These are phyloP conservation scores for Melitaea cinxia DNA, from an alignment of 1,140 invertebrate species.

Conservation along the genomic window DNA sequence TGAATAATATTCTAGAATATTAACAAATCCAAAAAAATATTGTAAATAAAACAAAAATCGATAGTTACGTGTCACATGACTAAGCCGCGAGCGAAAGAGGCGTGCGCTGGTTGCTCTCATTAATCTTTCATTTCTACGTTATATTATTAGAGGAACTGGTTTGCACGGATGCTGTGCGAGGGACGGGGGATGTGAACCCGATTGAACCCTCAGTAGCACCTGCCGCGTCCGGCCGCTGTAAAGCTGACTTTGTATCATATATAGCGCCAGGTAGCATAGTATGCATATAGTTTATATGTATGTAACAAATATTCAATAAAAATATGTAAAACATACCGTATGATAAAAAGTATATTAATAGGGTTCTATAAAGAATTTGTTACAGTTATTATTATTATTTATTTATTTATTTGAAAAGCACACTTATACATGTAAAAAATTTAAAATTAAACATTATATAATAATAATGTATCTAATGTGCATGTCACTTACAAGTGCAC, in stretches of 20 bases:
- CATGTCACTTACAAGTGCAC: too few relatives aligned
- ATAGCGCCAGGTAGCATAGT: conserved; percentile 1
- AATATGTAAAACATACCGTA: too few relatives aligned
- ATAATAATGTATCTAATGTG: too few relatives aligned
- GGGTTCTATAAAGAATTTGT: too few relatives aligned
- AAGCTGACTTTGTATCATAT: conserved; percentile 8
- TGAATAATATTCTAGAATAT: too few relatives aligned
- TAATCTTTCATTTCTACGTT: conserved; percentile 80
- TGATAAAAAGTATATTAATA: too few relatives aligned
- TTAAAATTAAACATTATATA: too few relatives aligned
- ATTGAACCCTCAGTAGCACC: conserved; percentile 77
- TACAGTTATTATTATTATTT: too few relatives aligned
- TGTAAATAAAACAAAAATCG: neutral
- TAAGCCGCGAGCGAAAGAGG: conserved; percentile 68
- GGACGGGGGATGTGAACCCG: conserved; percentile 65
- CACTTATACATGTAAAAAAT: too few relatives aligned
- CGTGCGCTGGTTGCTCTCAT: conserved; percentile 79
- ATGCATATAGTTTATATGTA: neutral
- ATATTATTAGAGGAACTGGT: conserved; percentile 80
- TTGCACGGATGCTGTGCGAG: conserved; percentile 71
- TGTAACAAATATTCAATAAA: too few relatives aligned
- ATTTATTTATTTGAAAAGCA: too few relatives aligned
- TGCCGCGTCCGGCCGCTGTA: conserved; percentile 67
- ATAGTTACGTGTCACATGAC: conserved; percentile 27
- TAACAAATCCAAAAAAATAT: neutral